Evolutionary conservation across 2,113 vertebrate species (phyloP).

Genomic region (Ochotona curzoniae): DNA sequence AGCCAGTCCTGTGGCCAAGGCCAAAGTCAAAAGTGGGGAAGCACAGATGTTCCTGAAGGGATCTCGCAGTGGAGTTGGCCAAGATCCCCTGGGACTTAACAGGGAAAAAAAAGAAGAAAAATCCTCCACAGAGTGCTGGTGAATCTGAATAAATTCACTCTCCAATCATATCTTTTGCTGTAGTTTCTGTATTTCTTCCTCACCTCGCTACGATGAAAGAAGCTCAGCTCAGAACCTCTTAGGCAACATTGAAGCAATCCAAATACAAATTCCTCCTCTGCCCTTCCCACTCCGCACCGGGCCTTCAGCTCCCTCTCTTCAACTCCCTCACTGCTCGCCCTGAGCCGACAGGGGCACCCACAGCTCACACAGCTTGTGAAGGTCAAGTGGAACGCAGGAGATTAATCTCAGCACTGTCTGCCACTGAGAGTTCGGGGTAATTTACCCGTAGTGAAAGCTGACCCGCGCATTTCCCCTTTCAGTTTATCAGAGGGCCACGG

Average conservation of each 20-base stretch:
- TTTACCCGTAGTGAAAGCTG: not conserved
- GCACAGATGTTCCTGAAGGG: not conserved
- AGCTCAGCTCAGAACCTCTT: not conserved
- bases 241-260: not conserved
- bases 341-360: not conserved
- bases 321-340: rapidly evolving
- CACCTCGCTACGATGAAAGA: not conserved
- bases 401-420: not conserved
- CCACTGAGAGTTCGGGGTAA: not conserved
- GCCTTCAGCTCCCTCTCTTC: not conserved
- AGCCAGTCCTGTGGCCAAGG: not conserved
- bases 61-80: not conserved
- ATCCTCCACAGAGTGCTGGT: not conserved
- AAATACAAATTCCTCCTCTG: not conserved
- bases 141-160: not conserved
- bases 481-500: not conserved
- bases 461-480: not conserved
- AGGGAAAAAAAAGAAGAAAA: not conserved
- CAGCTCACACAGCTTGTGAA: not conserved
- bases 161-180: not conserved
- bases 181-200: not conserved
- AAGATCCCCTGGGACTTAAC: not conserved
- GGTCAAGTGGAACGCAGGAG: not conserved
- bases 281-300: not conserved
- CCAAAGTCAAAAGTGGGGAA: not conserved